A percentile compares a stretch with the other conserved stretches of the same genome.
Conservation (phyloP, 2,797 vertebrate species). For the Rhynchotus rufescens region DNA sequence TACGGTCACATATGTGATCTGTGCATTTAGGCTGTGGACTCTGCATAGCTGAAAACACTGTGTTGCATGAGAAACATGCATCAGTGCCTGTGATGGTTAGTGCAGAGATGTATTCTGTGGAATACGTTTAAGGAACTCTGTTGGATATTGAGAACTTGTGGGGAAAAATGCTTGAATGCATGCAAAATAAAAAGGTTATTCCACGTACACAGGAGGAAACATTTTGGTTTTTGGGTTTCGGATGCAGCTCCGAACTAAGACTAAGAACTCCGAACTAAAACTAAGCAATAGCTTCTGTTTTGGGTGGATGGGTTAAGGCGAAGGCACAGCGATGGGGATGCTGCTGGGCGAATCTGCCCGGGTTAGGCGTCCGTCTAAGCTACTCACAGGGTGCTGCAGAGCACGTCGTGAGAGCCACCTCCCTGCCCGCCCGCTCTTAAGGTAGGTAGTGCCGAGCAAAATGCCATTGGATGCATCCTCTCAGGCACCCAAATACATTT, state of each 20-base stretch:
- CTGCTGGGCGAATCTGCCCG: fast-evolving
- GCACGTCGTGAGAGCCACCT: neutral
- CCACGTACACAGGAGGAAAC: neutral
- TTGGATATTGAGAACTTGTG: neutral
- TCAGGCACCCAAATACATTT: neutral
- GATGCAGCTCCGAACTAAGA: neutral
- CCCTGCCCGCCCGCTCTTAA: neutral
- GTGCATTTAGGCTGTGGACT: neutral
- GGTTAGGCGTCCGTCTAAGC: neutral
- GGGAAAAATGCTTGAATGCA: neutral
- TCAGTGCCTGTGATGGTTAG: neutral
- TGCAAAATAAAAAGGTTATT: neutral
- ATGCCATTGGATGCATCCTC: neutral
- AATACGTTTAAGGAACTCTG: neutral
- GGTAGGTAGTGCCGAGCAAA: neutral
- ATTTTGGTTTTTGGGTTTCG: neutral
- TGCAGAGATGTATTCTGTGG: neutral
- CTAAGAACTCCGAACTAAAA: too few relatives aligned
- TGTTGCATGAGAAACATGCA: neutral
- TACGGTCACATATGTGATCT: neutral
- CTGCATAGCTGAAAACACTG: neutral
- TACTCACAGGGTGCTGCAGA: neutral
- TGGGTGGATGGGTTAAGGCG: neutral
- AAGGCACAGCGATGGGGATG: neutral
- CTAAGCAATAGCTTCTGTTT: neutral